Conservation (phyloP, 1,140 invertebrate species). For the Aphidius gifuensis region DNA sequence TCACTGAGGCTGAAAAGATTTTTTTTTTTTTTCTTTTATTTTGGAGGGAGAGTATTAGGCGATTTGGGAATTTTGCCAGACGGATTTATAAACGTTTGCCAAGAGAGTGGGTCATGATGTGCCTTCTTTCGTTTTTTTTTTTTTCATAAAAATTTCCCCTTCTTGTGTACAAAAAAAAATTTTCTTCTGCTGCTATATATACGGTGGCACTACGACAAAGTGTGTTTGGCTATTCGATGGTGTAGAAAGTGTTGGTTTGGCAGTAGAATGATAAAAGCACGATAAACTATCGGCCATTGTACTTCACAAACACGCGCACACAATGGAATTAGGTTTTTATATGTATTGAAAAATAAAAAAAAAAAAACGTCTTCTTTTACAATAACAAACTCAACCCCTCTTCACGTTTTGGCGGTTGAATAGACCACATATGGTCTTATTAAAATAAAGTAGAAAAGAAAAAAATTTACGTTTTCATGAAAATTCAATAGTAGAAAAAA, state of each 20-base stretch:
- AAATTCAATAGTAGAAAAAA: too few species aligned
- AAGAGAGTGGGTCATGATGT: constrained; percentile 12
- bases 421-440: too few species aligned
- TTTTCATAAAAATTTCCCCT: too few species aligned
- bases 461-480: too few species aligned
- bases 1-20: constrained; percentile 18
- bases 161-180: too few species aligned
- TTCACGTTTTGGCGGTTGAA: too few species aligned
- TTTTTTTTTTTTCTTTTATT: not conserved
- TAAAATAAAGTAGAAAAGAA: too few species aligned
- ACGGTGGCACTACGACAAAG: not conserved
- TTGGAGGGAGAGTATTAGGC: constrained; percentile 1
- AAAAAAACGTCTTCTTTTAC: not conserved
- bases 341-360: not conserved
- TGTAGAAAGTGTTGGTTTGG: constrained; percentile 33
- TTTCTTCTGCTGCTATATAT: too few species aligned
- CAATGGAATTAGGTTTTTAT: not conserved
- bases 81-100: constrained; percentile 23
- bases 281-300: constrained; percentile 35
- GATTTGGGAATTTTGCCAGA: constrained; percentile 18
- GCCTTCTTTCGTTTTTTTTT: too few species aligned
- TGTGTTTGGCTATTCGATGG: constrained; percentile 23
- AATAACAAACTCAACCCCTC: too few species aligned
- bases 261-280: constrained; percentile 38
- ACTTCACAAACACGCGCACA: not conserved